These are phyloP conservation scores for Steatocranus sp. DNA, from an alignment of 2,797 vertebrate species.

Conservation along the genomic window DNA sequence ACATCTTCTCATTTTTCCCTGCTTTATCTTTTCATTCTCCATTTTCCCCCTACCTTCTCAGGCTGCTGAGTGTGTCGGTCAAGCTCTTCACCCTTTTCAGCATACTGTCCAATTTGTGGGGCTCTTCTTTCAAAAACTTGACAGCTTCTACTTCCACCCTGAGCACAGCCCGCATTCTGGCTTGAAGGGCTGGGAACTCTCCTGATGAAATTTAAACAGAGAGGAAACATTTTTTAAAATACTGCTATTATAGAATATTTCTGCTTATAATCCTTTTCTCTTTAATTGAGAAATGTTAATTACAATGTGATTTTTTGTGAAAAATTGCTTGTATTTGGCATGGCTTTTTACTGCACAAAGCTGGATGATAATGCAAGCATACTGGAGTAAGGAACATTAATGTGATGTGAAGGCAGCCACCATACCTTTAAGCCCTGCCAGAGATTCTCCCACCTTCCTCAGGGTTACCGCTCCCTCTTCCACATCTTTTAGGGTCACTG, in stretches of 20 bases:
- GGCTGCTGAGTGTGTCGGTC: constrained; percentile 84
- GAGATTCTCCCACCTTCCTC: constrained; percentile 91
- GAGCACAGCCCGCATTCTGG: constrained; percentile 90
- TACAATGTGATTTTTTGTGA: background rate
- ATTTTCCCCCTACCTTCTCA: constrained; percentile 80
- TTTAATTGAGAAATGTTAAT: background rate
- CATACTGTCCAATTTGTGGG: constrained; percentile 95
- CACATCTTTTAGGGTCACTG: constrained; percentile 88
- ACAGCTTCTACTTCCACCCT: constrained; percentile 95
- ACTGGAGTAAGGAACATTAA: background rate
- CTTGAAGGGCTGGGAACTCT: constrained; percentile 90
- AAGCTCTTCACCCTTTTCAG: constrained; percentile 91
- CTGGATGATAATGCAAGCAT: background rate
- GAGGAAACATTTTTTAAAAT: background rate
- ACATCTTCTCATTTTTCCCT: background rate
- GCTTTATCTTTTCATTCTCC: constrained; percentile 1
- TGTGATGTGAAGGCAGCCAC: background rate
- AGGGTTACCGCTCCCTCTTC: constrained; percentile 91
- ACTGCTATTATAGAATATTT: background rate
- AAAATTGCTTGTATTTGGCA: background rate
- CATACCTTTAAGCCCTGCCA: constrained; percentile 91
- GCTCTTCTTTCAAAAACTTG: constrained; percentile 96
- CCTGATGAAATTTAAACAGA: constrained; percentile 65
- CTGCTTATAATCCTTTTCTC: background rate
- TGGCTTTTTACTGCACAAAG: background rate